A percentile compares a stretch with the other conserved stretches of the same genome.
Evolutionary conservation across 1,140 invertebrate species (phyloP).

Genomic region (Aphis gossypii): DNA sequence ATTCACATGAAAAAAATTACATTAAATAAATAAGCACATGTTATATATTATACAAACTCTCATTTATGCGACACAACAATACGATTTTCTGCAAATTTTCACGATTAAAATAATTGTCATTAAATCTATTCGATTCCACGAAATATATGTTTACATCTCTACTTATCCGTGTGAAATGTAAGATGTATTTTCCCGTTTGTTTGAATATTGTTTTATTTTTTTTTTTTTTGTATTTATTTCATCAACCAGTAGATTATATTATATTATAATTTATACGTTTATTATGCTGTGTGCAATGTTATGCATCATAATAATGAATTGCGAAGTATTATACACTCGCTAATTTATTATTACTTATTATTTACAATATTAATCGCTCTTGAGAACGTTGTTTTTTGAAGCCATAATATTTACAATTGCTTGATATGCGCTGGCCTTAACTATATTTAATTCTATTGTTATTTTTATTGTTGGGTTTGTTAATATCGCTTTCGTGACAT

Average conservation of each 20-base stretch:
- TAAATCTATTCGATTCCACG: background rate
- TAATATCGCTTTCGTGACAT: slow-evolving; percentile 40
- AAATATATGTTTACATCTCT: background rate
- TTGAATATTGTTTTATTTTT: background rate
- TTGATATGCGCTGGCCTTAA: slow-evolving; percentile 40
- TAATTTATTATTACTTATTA: slow-evolving; percentile 26
- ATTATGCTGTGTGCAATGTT: slow-evolving; percentile 5
- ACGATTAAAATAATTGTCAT: background rate
- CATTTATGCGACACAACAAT: slow-evolving; percentile 28
- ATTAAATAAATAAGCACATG: slow-evolving; percentile 33
- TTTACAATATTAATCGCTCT: slow-evolving; percentile 23
- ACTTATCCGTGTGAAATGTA: background rate
- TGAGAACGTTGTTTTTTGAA: slow-evolving; percentile 34
- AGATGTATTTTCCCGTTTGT: slow-evolving; percentile 19
- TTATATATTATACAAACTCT: slow-evolving; percentile 34
- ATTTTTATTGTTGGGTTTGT: slow-evolving; percentile 19
- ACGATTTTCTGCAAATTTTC: slow-evolving; percentile 25
- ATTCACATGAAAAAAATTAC: slow-evolving; percentile 10
- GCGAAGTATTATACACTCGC: background rate
- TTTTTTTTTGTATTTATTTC: background rate
- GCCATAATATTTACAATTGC: background rate
- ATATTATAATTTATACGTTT: background rate
- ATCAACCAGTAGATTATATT: background rate
- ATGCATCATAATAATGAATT: background rate
- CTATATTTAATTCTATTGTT: background rate